Conservation (phyloP, 1,140 invertebrate species). For the Cylas formicarius region DNA sequence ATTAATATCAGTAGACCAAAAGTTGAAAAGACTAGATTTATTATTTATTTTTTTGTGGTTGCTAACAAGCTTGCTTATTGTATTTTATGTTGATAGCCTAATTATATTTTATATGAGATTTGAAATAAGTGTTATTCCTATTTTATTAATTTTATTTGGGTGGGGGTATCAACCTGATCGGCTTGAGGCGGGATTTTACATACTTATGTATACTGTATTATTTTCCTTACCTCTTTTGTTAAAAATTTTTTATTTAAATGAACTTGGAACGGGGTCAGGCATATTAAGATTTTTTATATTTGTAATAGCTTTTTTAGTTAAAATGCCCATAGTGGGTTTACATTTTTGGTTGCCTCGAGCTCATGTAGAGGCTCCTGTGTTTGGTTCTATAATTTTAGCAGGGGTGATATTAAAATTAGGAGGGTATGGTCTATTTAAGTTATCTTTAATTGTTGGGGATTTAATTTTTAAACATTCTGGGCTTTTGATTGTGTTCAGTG, state of each 20-base stretch:
- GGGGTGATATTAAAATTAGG: constrained; percentile 63
- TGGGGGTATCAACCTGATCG: constrained; percentile 57
- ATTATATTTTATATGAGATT: no score
- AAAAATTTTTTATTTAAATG: constrained; percentile 41
- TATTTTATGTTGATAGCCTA: no score
- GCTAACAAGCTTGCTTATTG: no score
- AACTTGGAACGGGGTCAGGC: no score
- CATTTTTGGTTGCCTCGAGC: constrained; percentile 66
- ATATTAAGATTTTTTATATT: constrained; percentile 47
- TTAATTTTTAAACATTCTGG: constrained; percentile 38
- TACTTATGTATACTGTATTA: constrained; percentile 57
- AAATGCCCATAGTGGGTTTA: constrained; percentile 60
- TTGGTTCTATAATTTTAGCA: constrained; percentile 63
- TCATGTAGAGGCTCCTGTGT: constrained; percentile 65
- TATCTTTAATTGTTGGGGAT: constrained; percentile 41
- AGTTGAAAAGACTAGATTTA: no score
- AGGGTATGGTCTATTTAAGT: constrained; percentile 53
- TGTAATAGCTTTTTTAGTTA: constrained; percentile 56
- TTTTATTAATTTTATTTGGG: constrained; percentile 56
- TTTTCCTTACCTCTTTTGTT: constrained; percentile 50
- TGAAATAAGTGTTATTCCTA: constrained; percentile 55
- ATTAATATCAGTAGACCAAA: no score
- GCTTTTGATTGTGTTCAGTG: constrained; percentile 43
- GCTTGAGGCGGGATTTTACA: constrained; percentile 51
- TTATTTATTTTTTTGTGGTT: no score